Evolutionary conservation across 2,797 vertebrate genomes (phyloP).

Genomic region (Hypotaenidia philippensis): DNA sequence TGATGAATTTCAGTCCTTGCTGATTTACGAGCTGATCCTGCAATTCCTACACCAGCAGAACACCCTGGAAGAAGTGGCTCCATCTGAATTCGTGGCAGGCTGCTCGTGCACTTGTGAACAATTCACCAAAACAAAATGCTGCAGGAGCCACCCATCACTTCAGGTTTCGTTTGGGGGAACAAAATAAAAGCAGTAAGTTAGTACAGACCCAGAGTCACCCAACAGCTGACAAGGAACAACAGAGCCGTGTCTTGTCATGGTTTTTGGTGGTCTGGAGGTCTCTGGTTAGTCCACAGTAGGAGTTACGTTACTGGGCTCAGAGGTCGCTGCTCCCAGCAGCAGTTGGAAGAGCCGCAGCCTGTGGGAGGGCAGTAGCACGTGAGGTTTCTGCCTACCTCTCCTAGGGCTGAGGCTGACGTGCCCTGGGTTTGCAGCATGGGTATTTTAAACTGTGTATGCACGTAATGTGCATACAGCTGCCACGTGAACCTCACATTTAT

Average conservation of each 20-base stretch:
- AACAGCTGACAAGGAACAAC: neutral
- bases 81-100: neutral
- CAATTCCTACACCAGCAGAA: neutral
- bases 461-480: neutral
- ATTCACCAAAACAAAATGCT: neutral
- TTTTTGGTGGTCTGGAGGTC: neutral
- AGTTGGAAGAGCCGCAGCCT: neutral
- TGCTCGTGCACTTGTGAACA: neutral
- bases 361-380: neutral
- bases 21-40: conserved; percentile 27
- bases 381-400: neutral
- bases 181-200: neutral
- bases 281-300: neutral
- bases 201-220: neutral
- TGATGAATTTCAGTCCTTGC: neutral
- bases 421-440: neutral
- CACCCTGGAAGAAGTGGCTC: neutral
- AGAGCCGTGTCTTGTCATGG: neutral
- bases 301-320: neutral
- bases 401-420: neutral
- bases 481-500: neutral
- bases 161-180: neutral
- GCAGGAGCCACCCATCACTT: neutral
- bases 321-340: neutral
- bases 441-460: neutral